phyloP scores from a whole-genome alignment of 1,140 invertebrate species.

The Papilio glaucus region DNA sequence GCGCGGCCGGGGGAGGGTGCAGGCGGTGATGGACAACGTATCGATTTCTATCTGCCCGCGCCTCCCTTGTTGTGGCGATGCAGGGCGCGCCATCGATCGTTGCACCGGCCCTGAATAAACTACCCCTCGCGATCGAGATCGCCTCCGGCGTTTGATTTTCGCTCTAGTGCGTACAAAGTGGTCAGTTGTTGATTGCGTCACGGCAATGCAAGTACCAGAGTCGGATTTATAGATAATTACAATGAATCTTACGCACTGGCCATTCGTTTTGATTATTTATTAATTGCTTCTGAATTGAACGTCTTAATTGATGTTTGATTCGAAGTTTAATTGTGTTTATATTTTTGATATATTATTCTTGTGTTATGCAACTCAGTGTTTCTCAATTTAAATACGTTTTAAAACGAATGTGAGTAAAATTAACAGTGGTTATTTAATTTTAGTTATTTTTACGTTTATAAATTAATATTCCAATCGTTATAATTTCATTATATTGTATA shows the following conservation, averaged over 20 bases:
- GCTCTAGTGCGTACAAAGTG: constrained; percentile 62
- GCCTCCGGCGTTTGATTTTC: constrained; percentile 48
- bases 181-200: constrained; percentile 61
- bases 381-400: constrained; percentile 29
- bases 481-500: background rate
- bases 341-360: constrained; percentile 40
- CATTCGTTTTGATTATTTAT: constrained; percentile 57
- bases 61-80: constrained; percentile 79
- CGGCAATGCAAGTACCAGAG: constrained; percentile 53
- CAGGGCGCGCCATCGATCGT: constrained; percentile 80
- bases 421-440: background rate
- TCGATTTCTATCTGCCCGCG: constrained; percentile 83
- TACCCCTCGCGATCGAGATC: constrained; percentile 51
- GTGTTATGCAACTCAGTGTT: constrained; percentile 54
- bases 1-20: constrained; percentile 65
- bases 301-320: constrained; percentile 53
- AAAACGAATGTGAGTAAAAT: constrained; percentile 17
- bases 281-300: constrained; percentile 52
- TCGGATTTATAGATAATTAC: constrained; percentile 43
- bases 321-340: constrained; percentile 46
- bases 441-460: background rate
- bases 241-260: constrained; percentile 33
- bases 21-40: constrained; percentile 82
- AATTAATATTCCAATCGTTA: background rate
- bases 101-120: constrained; percentile 74